Evolutionary conservation across 2,888 invertebrate species (phyloP), one percentile per base, ranked within the genome.

Genomic region (Gasteruption jaculator): DNA sequence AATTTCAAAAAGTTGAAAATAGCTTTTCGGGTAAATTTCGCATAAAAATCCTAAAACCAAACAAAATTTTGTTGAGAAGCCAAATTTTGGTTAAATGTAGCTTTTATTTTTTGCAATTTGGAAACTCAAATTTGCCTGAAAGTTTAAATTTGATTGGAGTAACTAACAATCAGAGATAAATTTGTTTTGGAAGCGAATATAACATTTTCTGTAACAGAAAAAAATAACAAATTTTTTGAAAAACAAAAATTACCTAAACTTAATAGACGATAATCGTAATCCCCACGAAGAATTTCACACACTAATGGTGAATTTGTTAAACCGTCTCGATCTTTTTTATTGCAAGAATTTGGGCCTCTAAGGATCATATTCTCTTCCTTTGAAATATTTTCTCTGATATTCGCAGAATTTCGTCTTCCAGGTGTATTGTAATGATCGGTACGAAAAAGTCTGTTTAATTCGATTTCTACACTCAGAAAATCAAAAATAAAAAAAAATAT

Each of bases 371-470:
- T 68, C 59, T 83, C 82, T 40, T 73, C 73, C 22, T 71, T 68
- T 1, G 71, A 57, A 66, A 75, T 73, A 30, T 72, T 67, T 26
- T 58, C 57, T 34, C 74, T 63, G 2, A 55, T 39, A 2, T 46
- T 47, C 33, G 56, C 52, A 11, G 21, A 33, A 43, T 40, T 54
- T 39, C 44, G 52, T 54, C 79, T 78, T 53, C 76, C 74, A 8
- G 76, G 74, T 0, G 73, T 71, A 56, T 80, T 83, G 56, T 79
- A 83, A 48, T 74, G 72, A 40, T 78, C 76, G 0, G 79, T 77
- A 58, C 82, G 76, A 52, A 82, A 75, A 34, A 82, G 50, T 41
- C 82, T 73, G 56, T 81, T 76, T 25, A 78, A 62, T 72, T 83
- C 83, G 42, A 78, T 55, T 64, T 82, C 83, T 82, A 57, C 38